Conservation (phyloP, 2,113 vertebrate species). For the Empidonax alnorum region DNA sequence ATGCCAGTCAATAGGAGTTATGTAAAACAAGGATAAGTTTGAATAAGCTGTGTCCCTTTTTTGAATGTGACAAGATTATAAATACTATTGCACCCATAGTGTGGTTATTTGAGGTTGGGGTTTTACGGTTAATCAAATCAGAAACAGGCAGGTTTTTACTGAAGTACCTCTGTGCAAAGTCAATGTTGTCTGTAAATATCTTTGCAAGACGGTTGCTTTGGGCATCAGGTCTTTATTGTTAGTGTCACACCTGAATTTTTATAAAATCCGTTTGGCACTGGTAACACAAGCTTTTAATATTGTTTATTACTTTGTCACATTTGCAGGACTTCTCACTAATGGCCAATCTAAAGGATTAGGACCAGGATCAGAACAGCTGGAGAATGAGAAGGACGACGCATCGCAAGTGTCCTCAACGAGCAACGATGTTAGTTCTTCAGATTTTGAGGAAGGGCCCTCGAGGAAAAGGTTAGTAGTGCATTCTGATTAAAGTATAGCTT, state of each 20-base stretch:
- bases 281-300: slow-evolving; percentile 29
- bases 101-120: neutral
- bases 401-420: slow-evolving; percentile 87
- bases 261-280: neutral
- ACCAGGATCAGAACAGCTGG: slow-evolving; percentile 85
- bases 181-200: neutral
- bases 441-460: slow-evolving; percentile 90
- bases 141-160: neutral
- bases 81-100: neutral
- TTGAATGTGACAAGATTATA: neutral
- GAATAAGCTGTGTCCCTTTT: neutral
- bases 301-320: slow-evolving; percentile 56
- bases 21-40: neutral
- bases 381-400: slow-evolving; percentile 90
- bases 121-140: neutral
- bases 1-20: neutral
- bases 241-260: neutral
- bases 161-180: neutral
- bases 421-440: slow-evolving; percentile 88
- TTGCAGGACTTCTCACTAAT: slow-evolving; percentile 88
- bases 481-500: neutral
- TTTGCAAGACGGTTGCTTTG: neutral
- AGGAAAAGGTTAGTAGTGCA: slow-evolving; percentile 90
- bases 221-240: neutral
- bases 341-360: slow-evolving; percentile 91